Base-by-base conservation (phyloP, 2,113 vertebrate genomes). In the Paralichthys olivaceus region DNA sequence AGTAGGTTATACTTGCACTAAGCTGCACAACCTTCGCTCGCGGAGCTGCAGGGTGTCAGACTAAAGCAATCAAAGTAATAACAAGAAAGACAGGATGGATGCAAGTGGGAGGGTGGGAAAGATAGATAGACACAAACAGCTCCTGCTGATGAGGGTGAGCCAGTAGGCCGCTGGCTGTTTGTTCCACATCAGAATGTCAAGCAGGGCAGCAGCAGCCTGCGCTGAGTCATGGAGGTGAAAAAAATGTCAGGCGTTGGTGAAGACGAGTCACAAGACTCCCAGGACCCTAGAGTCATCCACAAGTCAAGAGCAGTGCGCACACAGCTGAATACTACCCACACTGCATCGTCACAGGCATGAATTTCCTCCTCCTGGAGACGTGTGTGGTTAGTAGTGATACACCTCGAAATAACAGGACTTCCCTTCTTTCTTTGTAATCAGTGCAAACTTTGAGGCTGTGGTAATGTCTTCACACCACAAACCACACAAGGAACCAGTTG, bases 221-320 rank as follows among this genome's bases (percentile, higher is more conserved):
- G 65, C 65, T 90, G 79, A 89, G 66, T 90, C 86, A 90, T 68
- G 62, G 54, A 84, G 80, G 83, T 79, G 80, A 90, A 87, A 69
- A 85, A 73, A 75, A 87, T 76, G 84, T 78, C 72, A 75, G 60
- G 79, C 40, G 6, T 49, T 77, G 71, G 78, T 80, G 47, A 80
- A 76, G 80, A 84, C 60, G 19, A 87, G 56, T 76, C 83, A 74
- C 64, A 62, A 76, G 73, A 77, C 81, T 87, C 74, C 54, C 54
- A 55, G 68, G 67, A 79, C 60, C 57, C 55, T 40, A 1, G 70
- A 77, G 15, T 83, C 65, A 81, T 40, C 55, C 49, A 23, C 25
- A 71, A 75, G 40, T 81, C 47, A 71, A 69, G 84, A 62, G 51
- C 40, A 62, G 64, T 23, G 54, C 64, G 68, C 69, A 84, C 72